Base-by-base conservation (phyloP, 2,888 invertebrate genomes). In the Andrena hattorfiana region DNA sequence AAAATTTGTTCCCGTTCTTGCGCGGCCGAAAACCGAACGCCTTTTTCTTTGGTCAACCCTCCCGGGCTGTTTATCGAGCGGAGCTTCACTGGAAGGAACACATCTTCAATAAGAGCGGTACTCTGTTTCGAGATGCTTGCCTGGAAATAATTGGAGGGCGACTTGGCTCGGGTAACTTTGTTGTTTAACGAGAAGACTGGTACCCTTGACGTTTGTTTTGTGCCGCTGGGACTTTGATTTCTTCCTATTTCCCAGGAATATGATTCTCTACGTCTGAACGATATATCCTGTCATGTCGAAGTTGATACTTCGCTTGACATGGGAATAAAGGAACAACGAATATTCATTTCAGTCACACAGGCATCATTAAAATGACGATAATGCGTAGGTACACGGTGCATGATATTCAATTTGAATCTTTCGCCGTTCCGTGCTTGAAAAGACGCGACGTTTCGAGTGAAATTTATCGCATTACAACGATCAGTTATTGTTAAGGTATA, bases 1-100 rank as follows among this genome's bases (percentile, higher is more conserved):
- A 73, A 73, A 83, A 73, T 83, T 77, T 69, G 20, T 73, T 77
- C 66, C 35, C 77, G 66, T 73, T 66, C 56, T 56, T 56, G 56
- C 56, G 56, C 56, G 26, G 30, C 54, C 71, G 67, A 48, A 68
- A 79, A 72, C 16, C n/a, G 56, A 51, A 63, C 35, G 68, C 0
- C 48, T 16, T 49, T 54, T 66, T 59, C 16, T 23, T 32, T 16
- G 20, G 3, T 10, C 16, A n/a, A 10, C 20, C 23, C 56, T 56
- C 56, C 23, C 4, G 56, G 20, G 56, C 23, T 26, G 54, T 54
- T 54, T 54, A 23, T 54, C 54, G 54, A 54, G 54, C 20, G 20
- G 20, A 20, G 54, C 23, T n/a, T n/a, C 54, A 23, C 54, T 54
- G 54, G 54, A 1, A 23, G 20, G 20, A 23, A 54, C 59, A 8